Percentiles rank a stretch among this genome's conserved stretches.
Evolutionary conservation across 1,140 invertebrate genomes (phyloP).

Genomic region (roundworm (Caenorhabditis elegans)): DNA sequence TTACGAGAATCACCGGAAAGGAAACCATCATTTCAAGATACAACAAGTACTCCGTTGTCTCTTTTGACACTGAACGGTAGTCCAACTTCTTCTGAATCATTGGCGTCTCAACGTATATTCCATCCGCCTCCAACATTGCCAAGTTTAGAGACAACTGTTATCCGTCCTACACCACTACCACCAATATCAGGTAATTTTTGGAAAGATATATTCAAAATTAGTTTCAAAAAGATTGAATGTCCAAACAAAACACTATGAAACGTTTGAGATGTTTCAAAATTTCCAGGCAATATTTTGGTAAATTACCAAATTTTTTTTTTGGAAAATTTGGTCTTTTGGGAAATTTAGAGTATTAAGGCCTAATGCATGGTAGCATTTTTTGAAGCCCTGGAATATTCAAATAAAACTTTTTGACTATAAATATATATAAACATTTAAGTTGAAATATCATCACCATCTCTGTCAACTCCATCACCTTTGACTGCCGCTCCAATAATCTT

Average conservation of each 20-base stretch:
- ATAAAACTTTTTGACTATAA: too few species aligned
- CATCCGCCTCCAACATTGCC: not conserved
- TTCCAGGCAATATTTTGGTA: too few species aligned
- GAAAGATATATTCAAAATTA: too few species aligned
- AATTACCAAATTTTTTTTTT: too few species aligned
- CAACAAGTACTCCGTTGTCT: conserved; percentile 23
- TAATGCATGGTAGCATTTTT: too few species aligned
- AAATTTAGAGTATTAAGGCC: too few species aligned
- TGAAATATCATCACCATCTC: conserved; percentile 14
- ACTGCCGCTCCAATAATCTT: conserved; percentile 29
- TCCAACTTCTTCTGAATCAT: conserved; percentile 1
- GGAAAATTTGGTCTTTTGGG: too few species aligned
- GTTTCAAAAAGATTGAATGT: too few species aligned
- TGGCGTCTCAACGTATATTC: not conserved
- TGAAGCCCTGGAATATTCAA: too few species aligned
- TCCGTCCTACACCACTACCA: conserved; percentile 31
- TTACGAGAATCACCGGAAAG: conserved; percentile 9
- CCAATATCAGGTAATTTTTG: conserved; percentile 29
- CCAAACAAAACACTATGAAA: too few species aligned
- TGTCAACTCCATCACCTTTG: conserved; percentile 29
- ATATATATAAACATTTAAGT: too few species aligned
- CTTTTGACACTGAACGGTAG: not conserved
- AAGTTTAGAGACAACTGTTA: conserved; percentile 17
- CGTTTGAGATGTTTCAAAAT: too few species aligned
- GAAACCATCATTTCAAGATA: not conserved